Conservation (phyloP, 1,140 invertebrate species). For the Drosophila bocqueti region DNA sequence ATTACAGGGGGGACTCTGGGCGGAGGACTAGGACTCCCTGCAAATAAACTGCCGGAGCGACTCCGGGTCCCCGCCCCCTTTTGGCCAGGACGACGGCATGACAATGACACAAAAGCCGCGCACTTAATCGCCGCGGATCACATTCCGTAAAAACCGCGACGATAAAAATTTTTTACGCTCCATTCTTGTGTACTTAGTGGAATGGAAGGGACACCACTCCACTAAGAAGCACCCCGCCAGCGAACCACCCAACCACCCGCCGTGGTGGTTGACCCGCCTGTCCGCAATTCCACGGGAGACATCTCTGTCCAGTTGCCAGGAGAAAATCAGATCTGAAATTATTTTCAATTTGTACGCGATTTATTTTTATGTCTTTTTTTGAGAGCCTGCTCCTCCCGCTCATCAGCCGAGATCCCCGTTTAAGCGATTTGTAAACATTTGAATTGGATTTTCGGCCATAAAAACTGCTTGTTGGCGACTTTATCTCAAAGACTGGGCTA, state of each 20-base stretch:
- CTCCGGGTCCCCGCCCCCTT: conserved; percentile 26
- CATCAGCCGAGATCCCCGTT: conserved; percentile 47
- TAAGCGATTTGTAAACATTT: conserved; percentile 84
- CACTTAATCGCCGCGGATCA: conserved; percentile 84
- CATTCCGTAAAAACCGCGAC: conserved; percentile 84
- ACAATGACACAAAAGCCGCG: conserved; percentile 84
- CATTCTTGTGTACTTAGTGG: conserved; percentile 82
- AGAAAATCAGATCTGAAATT: conserved; percentile 85
- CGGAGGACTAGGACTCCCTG: conserved; percentile 46
- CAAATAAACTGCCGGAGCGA: conserved; percentile 63
- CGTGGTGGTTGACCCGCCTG: conserved; percentile 70
- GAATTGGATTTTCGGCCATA: conserved; percentile 82
- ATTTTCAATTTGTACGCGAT: conserved; percentile 85
- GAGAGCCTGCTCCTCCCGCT: conserved; percentile 15
- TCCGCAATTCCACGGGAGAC: conserved; percentile 62
- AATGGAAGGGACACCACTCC: conserved; percentile 65
- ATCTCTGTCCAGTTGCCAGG: conserved; percentile 74
- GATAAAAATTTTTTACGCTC: conserved; percentile 84
- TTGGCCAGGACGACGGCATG: conserved; percentile 67
- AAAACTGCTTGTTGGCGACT: conserved; percentile 77
- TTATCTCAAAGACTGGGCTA: conserved; percentile 61
- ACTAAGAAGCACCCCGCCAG: not conserved
- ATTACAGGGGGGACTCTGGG: conserved; percentile 59
- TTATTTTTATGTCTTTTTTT: conserved; percentile 83
- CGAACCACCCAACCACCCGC: conserved; percentile 23